Base-by-base conservation (phyloP, 2,113 vertebrate genomes). In the Spermophilus dauricus region DNA sequence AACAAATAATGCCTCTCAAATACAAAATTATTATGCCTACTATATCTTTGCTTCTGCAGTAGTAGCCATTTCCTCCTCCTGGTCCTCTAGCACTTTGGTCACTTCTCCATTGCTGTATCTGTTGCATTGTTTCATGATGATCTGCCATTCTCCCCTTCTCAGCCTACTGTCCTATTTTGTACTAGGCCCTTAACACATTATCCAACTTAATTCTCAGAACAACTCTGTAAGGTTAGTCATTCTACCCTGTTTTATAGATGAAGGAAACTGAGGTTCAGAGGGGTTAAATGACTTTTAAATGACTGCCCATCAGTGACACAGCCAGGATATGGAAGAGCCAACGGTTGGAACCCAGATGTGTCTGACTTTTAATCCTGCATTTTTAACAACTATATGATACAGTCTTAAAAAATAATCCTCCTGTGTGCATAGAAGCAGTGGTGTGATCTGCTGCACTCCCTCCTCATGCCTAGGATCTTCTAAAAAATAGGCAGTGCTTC, bases 241-340 rank as follows among this genome's bases (percentile, higher is more conserved):
- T 73, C 48, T 89, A 69, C 80, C 53, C 82, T 22, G 0, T 92
- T 97, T 96, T 88, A 86, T 88, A 91, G 81, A 92, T 75, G 93
- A 95, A 96, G 87, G 83, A 97, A 97, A 97, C 92, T 95, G 75
- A 91, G 94, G 89, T 94, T 95, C 86, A 93, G 75, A 94, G 82
- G 42, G 70, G 56, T 97, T 97, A 97, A 95, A 78, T 97, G 91
- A 97, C 90, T 97, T 96, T 92, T 90, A 95, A 95, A 94, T 82
- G 80, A 97, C 85, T 95, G 94, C 85, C 45, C 63, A 70, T 95
- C 82, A 88, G 0, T 96, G 89, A 76, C 73, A 94, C 73, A 95
- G 48, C 51, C 88, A 92, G 85, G 85, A 96, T 92, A 86, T 81
- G 56, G 81, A 96, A 96, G 69, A 97, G 53, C 82, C 73, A 83